Conservation (phyloP, 2,113 vertebrate species). For the Oophaga pumilio region DNA sequence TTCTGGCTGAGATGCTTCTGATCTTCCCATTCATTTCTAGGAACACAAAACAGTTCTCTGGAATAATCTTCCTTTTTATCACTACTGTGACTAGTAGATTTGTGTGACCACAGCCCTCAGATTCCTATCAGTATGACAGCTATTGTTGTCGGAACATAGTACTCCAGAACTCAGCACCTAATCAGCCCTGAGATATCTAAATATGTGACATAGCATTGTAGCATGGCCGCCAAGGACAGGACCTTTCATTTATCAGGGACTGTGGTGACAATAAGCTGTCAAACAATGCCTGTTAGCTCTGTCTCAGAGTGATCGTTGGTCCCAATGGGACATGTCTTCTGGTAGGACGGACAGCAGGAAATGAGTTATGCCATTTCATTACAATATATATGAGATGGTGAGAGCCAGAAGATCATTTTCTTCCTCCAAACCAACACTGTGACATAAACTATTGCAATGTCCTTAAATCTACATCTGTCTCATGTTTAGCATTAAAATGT, state of each 20-base stretch:
- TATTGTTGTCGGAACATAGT: background rate
- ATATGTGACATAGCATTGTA: conserved; percentile 8
- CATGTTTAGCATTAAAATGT: background rate
- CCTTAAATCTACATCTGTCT: background rate
- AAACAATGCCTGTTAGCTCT: conserved; percentile 20
- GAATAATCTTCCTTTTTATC: too few relatives aligned
- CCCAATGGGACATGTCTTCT: conserved; percentile 22
- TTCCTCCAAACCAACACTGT: background rate
- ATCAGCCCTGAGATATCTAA: background rate
- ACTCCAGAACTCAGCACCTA: background rate
- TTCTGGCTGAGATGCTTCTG: too few relatives aligned
- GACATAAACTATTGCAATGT: background rate
- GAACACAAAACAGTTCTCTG: too few relatives aligned
- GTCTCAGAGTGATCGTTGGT: background rate
- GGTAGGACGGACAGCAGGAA: conserved; percentile 4
- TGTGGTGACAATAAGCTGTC: conserved; percentile 38
- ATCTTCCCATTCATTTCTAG: too few relatives aligned
- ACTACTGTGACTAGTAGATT: too few relatives aligned
- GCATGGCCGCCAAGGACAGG: conserved; percentile 3
- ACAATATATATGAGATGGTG: background rate
- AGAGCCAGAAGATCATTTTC: background rate
- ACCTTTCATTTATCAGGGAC: conserved; percentile 24
- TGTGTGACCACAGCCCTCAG: too few relatives aligned
- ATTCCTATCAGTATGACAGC: background rate
- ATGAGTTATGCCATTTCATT: conserved; percentile 32